Percentiles rank a stretch among this genome's conserved stretches.
Conservation (phyloP, 2,797 vertebrate species). For the Decapterus maruadsi region DNA sequence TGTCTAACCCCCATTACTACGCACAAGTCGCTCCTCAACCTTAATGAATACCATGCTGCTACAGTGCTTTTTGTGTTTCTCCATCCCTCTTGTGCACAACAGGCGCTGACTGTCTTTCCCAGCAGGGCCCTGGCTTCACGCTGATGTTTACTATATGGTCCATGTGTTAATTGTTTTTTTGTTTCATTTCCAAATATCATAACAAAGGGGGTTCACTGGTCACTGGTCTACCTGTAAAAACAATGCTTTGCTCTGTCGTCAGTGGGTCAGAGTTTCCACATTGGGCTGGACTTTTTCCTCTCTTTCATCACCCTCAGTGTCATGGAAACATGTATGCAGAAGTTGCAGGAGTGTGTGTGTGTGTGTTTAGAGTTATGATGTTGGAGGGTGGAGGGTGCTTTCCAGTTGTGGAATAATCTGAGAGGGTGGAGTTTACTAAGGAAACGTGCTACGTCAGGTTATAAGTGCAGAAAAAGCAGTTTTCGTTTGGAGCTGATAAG, state of each 20-base stretch:
- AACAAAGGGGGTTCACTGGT: slow-evolving; percentile 32
- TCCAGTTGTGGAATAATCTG: slow-evolving; percentile 59
- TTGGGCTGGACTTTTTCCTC: slow-evolving; percentile 2
- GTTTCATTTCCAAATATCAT: slow-evolving; percentile 24
- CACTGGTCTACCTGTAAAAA: slow-evolving; percentile 74
- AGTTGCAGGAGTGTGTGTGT: slow-evolving; percentile 36
- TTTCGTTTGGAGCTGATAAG: slow-evolving; percentile 34
- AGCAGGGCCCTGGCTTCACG: slow-evolving; percentile 36
- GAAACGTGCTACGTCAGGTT: slow-evolving; percentile 28
- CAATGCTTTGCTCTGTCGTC: slow-evolving; percentile 50
- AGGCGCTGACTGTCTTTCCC: slow-evolving; percentile 33
- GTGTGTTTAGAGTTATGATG: slow-evolving; percentile 3
- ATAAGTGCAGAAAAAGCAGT: slow-evolving; percentile 35
- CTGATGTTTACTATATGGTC: slow-evolving; percentile 35
- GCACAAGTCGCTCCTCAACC: slow-evolving; percentile 34
- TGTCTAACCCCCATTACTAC: slow-evolving; percentile 39
- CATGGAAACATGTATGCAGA: slow-evolving; percentile 66
- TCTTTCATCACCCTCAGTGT: slow-evolving; percentile 14
- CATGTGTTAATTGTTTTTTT: too few relatives aligned
- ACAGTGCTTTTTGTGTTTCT: slow-evolving; percentile 10
- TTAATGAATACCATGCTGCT: slow-evolving; percentile 68
- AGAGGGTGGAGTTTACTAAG: slow-evolving; percentile 27
- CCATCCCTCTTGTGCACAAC: slow-evolving; percentile 16
- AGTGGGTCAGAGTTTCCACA: slow-evolving; percentile 69
- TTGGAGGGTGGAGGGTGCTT: slow-evolving; percentile 28